A percentile compares a stretch with the other conserved stretches of the same genome.
phyloP scores from a whole-genome alignment of 2,113 vertebrate species.

The Stegostoma tigrinum region DNA sequence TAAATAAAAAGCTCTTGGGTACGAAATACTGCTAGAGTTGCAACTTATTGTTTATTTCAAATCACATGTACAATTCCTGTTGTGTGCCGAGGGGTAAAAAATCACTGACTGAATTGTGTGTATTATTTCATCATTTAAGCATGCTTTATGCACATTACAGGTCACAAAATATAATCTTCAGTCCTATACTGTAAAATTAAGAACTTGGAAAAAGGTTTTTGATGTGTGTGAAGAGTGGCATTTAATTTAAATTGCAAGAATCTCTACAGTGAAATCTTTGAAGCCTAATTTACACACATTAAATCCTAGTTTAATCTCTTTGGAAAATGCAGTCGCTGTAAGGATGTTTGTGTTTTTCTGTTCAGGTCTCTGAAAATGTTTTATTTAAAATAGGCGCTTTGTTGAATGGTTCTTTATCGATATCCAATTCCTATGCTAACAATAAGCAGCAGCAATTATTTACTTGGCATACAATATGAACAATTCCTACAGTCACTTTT shows the following conservation, averaged over 20 bases:
- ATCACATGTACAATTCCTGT: not conserved
- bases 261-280: not conserved
- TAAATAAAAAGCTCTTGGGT: not conserved
- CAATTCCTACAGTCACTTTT: not conserved
- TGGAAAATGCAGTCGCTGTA: not conserved
- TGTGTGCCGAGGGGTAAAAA: not conserved
- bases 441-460: not conserved
- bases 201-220: not conserved
- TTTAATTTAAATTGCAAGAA: not conserved
- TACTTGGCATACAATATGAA: not conserved
- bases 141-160: not conserved
- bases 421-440: not conserved
- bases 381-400: not conserved
- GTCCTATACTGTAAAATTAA: not conserved
- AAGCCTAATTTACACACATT: not conserved
- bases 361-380: not conserved
- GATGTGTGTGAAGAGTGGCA: not conserved
- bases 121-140: not conserved
- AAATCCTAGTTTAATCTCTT: not conserved
- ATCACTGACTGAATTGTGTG: not conserved
- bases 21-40: not conserved
- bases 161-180: not conserved
- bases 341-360: not conserved
- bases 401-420: too few relatives aligned
- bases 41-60: slow-evolving; percentile 16